Conservation (phyloP, 2,113 vertebrate genomes). For the Sus scrofa region T2T-Sscrofa CM000820.6:87434501-87435000, state of each 20-base stretch:
- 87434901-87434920: no score
- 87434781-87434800: background rate
- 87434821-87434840: no score
- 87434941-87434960: no score
- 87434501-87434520: background rate
- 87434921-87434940: no score
- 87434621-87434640: background rate
- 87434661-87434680: background rate
- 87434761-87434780: background rate
- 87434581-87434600: background rate
- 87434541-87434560: background rate
- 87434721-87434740: background rate
- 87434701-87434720: background rate
- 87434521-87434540: background rate
- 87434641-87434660: background rate
- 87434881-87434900: no score
- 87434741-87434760: background rate
- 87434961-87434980: no score
- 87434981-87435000: background rate
- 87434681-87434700: background rate
- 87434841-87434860: no score
- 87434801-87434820: background rate
- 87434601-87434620: background rate
- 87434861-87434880: no score
- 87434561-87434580: background rate